A percentile compares a stretch with the other conserved stretches of the same genome.
Conservation (phyloP, 2,113 vertebrate species). For the Toxostoma redivivum region DNA sequence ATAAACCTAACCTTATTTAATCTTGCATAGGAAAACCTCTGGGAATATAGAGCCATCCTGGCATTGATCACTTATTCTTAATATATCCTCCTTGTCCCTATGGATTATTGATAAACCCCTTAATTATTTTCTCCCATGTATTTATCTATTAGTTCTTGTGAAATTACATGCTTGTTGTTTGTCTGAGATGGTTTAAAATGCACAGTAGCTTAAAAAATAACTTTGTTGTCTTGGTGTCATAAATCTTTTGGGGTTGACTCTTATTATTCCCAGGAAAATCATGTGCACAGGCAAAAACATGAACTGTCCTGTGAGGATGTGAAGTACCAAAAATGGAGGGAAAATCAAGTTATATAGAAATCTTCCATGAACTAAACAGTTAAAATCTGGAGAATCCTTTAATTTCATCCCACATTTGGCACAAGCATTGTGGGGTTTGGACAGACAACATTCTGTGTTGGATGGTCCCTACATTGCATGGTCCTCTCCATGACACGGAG, state of each 20-base stretch:
- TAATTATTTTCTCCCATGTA: not conserved
- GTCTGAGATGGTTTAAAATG: not conserved
- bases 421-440: not conserved
- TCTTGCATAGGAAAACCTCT: not conserved
- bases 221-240: fast-evolving
- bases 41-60: not conserved
- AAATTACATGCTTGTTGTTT: not conserved
- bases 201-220: not conserved
- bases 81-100: not conserved
- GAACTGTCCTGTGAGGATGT: not conserved
- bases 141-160: not conserved
- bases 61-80: not conserved
- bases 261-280: not conserved
- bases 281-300: not conserved
- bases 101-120: not conserved
- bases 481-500: no score
- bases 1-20: not conserved
- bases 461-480: fast-evolving
- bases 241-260: not conserved
- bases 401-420: not conserved
- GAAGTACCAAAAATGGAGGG: fast-evolving
- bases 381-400: not conserved
- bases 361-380: not conserved
- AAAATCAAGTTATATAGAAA: not conserved
- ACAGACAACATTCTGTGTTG: fast-evolving